Evolutionary conservation across 1,140 invertebrate genomes (phyloP), one percentile per base, ranked within the genome.

Genomic region (Neodiprion virginianus): DNA sequence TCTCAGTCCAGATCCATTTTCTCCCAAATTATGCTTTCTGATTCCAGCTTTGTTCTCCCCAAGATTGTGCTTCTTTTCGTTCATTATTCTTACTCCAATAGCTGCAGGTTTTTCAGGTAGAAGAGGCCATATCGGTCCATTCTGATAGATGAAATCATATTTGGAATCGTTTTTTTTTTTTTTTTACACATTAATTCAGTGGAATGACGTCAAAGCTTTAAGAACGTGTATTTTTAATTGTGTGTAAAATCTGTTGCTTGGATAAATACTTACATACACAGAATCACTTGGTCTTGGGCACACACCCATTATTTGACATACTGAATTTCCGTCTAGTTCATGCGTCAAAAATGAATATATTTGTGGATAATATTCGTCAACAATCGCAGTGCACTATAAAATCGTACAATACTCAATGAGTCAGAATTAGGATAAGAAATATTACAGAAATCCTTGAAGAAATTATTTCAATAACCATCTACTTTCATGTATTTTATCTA

Each of bases 281-380:
- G 65, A 75, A 77, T 76, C 82, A 61, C 61, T 82, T 67, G 81
- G 79, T 61, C 72, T 80, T 66, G 88, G 90, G 81, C 96, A 97
- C 67, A 96, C 90, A 47, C 93, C 93, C 80, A 93, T 91, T 77
- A 94, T 86, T 78, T 89, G 84, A 81, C 96, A 97, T 5, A 95
- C 81, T 40, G 87, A 84, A 68, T 92, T 92, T 9, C 93, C 90
- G 81, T 96, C 90, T 67, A 97, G 79, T 81, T 93, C 91, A 28
- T 91, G 89, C 1, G 93, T 90, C 3, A 97, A 85, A 78, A 91
- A 94, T 48, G 91, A 83, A 83, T 97, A 97, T 66, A 96, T 91
- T 65, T 90, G 80, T 1, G 90, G 85, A 81, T 95, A 96, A 82
- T 96, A 96, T 81, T 96, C 86, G 70, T 95, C 91, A 0, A 95